phyloP scores from a whole-genome alignment of 2,113 vertebrate genomes.

The Sialia sialis region DNA sequence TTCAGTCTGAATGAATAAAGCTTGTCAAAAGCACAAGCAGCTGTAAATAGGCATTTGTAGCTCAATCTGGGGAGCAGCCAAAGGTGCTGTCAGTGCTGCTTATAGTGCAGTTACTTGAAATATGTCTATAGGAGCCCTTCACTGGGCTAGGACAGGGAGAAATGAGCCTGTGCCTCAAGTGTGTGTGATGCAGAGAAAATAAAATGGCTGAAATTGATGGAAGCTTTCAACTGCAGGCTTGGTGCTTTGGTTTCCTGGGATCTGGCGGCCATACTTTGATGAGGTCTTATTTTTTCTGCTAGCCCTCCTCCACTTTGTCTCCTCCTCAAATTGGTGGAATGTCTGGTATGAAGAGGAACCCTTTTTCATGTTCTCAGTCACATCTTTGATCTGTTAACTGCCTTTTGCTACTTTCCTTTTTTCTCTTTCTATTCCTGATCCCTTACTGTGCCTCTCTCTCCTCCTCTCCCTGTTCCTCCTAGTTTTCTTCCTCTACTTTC shows the following conservation, averaged over 20 bases:
- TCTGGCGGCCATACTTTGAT: neutral
- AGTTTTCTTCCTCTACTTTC: neutral
- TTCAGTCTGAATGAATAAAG: neutral
- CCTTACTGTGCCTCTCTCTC: neutral
- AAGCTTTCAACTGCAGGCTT: neutral
- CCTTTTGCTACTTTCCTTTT: neutral
- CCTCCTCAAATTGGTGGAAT: fast-evolving
- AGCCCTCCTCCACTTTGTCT: neutral
- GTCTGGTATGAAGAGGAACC: constrained; percentile 28
- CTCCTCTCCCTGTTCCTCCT: neutral
- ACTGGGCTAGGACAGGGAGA: neutral
- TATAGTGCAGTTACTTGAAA: neutral
- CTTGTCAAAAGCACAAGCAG: neutral
- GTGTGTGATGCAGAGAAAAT: neutral
- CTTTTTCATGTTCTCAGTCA: neutral
- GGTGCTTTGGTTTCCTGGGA: neutral
- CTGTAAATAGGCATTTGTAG: neutral
- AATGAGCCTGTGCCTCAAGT: neutral
- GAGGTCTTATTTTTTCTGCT: neutral
- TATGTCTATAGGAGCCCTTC: neutral
- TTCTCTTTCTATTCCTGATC: neutral
- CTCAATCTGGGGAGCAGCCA: neutral
- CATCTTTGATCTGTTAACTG: constrained; percentile 1
- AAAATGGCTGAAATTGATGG: neutral
- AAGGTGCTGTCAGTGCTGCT: neutral